Evolutionary conservation across 1,140 invertebrate species (phyloP), one percentile per base, ranked within the genome.

Genomic region (Drosophila arawakana): DNA sequence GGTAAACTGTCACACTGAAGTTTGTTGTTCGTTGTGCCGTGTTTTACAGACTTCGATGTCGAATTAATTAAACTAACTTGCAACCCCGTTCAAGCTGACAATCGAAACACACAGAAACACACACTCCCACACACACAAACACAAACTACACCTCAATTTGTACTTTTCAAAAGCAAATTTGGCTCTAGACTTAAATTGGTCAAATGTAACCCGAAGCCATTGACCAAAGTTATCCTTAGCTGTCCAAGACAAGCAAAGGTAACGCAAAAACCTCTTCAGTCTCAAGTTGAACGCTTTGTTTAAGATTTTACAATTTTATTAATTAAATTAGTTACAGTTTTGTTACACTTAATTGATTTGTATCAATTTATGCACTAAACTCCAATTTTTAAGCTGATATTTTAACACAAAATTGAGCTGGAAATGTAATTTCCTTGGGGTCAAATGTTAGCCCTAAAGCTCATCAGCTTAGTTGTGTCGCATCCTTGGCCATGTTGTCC

Each of bases 41-140:
- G 84, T 89, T 80, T 30, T 72, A 88, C 84, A 83, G 77, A 52
- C 76, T 67, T 72, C 79, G 83, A 78, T 80, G 77, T 76, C 66
- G 83, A 78, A 89, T 88, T 88, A 88, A 88, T 88, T 89, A 88
- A 88, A 88, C 83, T 89, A 88, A 88, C 76, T 81, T 73, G 75
- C 66, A 71, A 66, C 57, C 66, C 58, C 25, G 30, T 57, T 25
- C 37, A 15, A 37, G 63, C 13, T 18, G 30, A 30, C 34, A 55
- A n/a, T 11, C 47, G 43, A 25, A 30, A 49, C 54, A 37, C 50
- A 63, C 47, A 44, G 58, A 54, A 35, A 55, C 35, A 59, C 74
- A 50, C 79, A 44, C 35, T 15, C 49, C 57, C 43, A 37, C 13
- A 43, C 43, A 43, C 62, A 39, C 54, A 59, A n/a, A n/a, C 35